Evolutionary conservation across 2,888 invertebrate genomes (phyloP), one percentile per base, ranked within the genome.

Genomic region (Drosophila acutilabella): DNA sequence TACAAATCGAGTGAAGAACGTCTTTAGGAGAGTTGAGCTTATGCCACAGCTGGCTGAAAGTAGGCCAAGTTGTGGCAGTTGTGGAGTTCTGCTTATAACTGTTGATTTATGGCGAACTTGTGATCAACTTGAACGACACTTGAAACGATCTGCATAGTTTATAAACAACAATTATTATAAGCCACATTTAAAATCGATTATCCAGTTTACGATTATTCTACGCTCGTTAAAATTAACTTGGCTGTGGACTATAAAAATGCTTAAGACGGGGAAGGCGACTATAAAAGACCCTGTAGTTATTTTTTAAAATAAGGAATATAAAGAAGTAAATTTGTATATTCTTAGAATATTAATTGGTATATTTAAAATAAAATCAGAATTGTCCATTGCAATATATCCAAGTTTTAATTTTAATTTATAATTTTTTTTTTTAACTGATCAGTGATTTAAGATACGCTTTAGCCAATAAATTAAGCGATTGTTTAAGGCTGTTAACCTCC

Each of bases 1-100:
- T 61, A 66, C 62, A 54, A 30, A 30, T 6, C 30, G 8, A 30
- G 7, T 30, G 30, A 30, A n/a, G 36, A 61, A 47, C 10, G 26
- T 36, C 44, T 36, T 36, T 5, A 8, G 18, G 10, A 40, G 18
- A 16, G 30, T 47, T 20, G 45, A 57, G 45, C 40, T 47, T 30
- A 38, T 44, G 44, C 33, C 23, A 40, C 61, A 62, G 62, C 44
- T 56, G 45, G 41, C 56, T 44, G 47, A 65, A 83, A 83, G 88
- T 83, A 68, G 89, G 83, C 81, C 83, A 83, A 70, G 67, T 66
- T 71, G 60, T 71, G 67, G 64, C 53, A 54, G 48, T 64, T 62
- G 64, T 30, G 26, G 26, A 7, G 26, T 26, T 26, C 7, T 64
- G 68, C 56, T 70, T 61, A 45, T 54, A 52, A 14, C 56, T 47